Conservation (phyloP, 2,797 vertebrate species). For the Hafferia zeledoni region DNA sequence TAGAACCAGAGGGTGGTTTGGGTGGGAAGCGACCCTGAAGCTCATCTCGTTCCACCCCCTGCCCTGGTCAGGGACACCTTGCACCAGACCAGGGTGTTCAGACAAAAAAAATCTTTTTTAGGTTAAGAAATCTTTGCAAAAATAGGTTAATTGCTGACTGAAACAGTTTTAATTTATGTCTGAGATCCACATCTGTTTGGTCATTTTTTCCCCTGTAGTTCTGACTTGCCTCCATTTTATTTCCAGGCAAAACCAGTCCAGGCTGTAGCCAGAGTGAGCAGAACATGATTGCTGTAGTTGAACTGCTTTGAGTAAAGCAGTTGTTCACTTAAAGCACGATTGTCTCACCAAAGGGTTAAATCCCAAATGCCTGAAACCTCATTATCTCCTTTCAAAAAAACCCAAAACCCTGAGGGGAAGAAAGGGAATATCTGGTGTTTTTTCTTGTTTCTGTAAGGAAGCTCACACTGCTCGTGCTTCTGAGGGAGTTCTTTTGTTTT, state of each 20-base stretch:
- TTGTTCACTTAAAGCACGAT: not conserved
- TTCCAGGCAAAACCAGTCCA: not conserved
- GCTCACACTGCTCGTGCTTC: not conserved
- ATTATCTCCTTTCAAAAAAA: not conserved
- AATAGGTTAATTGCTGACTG: not conserved
- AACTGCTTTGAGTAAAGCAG: not conserved
- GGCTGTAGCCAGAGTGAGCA: conserved; percentile 16
- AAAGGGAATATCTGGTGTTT: not conserved
- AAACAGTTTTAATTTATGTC: not conserved
- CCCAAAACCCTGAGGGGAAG: not conserved
- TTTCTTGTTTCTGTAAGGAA: not conserved
- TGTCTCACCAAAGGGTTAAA: not conserved
- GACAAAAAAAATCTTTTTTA: not conserved
- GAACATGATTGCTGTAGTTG: not conserved
- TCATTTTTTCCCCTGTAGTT: not conserved
- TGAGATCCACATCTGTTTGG: not conserved
- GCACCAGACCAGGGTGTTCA: not conserved
- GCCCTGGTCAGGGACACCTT: not conserved
- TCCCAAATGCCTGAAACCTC: not conserved
- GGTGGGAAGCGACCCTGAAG: not conserved
- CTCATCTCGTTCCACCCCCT: not conserved
- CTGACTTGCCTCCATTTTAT: conserved; percentile 7
- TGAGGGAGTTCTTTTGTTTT: conserved; percentile 51
- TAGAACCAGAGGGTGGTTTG: not conserved
- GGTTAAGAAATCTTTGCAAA: not conserved